Percentiles rank a stretch among this genome's conserved stretches.
These are phyloP conservation scores for Molorchus minor DNA, from an alignment of 2,888 invertebrate genomes.

Conservation along the genomic window DNA sequence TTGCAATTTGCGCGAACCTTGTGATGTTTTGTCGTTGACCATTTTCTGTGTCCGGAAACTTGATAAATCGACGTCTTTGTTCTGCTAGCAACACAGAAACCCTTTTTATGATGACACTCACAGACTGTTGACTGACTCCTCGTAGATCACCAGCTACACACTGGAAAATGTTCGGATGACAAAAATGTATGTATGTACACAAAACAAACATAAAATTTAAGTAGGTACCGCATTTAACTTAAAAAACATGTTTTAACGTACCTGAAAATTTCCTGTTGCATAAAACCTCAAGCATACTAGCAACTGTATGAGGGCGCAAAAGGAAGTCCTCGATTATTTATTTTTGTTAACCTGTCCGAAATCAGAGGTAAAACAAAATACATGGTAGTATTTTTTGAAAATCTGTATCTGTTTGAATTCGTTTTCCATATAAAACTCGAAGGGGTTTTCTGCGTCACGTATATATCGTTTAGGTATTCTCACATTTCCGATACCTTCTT, in stretches of 20 bases:
- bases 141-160: constrained; percentile 31
- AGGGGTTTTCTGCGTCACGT: too few species aligned
- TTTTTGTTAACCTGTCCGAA: constrained; percentile 4
- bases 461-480: too few species aligned
- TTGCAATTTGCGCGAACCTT: constrained; percentile 23
- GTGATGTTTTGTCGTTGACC: constrained; percentile 21
- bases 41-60: background rate
- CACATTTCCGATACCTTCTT: too few species aligned
- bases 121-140: constrained; percentile 19
- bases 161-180: too few species aligned
- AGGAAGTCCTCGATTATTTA: constrained; percentile 27
- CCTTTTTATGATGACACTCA: constrained; percentile 17
- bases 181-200: too few species aligned
- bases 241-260: background rate
- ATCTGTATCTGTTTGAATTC: constrained; percentile 22
- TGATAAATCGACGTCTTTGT: background rate
- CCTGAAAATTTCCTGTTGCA: constrained; percentile 30
- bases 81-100: constrained; percentile 2
- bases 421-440: constrained; percentile 23
- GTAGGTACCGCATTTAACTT: background rate
- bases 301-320: constrained; percentile 22
- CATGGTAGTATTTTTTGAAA: constrained; percentile 25
- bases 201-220: background rate
- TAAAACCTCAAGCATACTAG: constrained; percentile 25
- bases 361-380: constrained; percentile 25